These are phyloP conservation scores for Discoglossus pictus DNA, from an alignment of 2,797 vertebrate genomes.

Conservation along the genomic window DNA sequence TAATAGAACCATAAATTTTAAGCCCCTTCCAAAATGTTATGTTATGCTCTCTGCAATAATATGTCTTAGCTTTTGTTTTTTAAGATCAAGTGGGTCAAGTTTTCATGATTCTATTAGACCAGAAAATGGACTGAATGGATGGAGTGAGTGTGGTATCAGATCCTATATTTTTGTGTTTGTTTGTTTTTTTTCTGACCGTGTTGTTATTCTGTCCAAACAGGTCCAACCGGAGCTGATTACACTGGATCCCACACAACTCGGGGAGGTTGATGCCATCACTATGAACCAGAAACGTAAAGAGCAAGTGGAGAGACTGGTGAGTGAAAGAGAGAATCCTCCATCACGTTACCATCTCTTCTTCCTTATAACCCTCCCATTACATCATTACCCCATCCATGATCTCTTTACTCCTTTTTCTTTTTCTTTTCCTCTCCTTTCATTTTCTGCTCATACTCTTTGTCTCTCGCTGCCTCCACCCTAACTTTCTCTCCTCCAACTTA, in stretches of 20 bases:
- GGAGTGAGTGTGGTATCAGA: too few relatives aligned
- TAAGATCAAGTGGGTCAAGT: too few relatives aligned
- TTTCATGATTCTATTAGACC: too few relatives aligned
- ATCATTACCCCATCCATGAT: not conserved
- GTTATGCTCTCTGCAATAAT: too few relatives aligned
- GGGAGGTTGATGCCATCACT: constrained; percentile 73
- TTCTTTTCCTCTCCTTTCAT: not conserved
- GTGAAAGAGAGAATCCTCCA: constrained; percentile 39
- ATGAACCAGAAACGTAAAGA: constrained; percentile 77
- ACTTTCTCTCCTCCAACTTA: constrained; percentile 48
- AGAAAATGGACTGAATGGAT: too few relatives aligned
- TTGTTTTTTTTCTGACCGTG: not conserved
- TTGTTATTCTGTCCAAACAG: constrained; percentile 49
- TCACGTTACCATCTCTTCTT: too few relatives aligned
- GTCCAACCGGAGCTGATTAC: constrained; percentile 87
- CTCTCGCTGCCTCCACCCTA: too few relatives aligned
- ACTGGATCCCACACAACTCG: constrained; percentile 76
- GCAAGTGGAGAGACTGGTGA: constrained; percentile 76
- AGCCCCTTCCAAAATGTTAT: too few relatives aligned
- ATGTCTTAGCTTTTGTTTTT: too few relatives aligned
- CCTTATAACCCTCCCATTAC: too few relatives aligned
- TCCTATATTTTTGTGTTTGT: not conserved
- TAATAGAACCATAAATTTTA: too few relatives aligned
- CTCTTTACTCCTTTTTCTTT: not conserved
- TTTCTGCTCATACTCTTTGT: not conserved